Evolutionary conservation across 1,140 invertebrate species (phyloP), one percentile per base, ranked within the genome.

Genomic region (Hestina assimilis): DNA sequence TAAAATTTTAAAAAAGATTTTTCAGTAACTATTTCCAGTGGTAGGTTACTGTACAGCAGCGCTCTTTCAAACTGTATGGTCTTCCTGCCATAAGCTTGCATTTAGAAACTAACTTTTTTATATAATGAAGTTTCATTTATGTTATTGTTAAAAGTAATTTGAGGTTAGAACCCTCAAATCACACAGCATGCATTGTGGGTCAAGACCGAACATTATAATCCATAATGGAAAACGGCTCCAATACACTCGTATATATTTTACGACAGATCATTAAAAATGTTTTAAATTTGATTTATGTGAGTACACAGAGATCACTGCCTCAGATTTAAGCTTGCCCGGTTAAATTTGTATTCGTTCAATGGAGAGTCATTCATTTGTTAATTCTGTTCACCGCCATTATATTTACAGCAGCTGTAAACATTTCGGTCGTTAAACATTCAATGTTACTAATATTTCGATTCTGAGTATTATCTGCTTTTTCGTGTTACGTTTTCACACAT

Each of bases 221-320:
- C 59, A 51, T 61, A 59, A 64, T 63, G 56, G 54, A 66, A 57
- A 63, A 72, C 65, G 59, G 47, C 56, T 50, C 60, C 57, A 53
- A 66, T 69, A 65, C 57, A 66, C 62, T 63, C 63, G 48, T 54
- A 63, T 60, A 71, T 73, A 73, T 74, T 86, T 86, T 81, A 86
- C 72, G 72, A 69, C 33, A 48, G 69, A 75, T 75, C 81, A 84
- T 87, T 83, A 87, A 83, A 80, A 84, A 68, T 63, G 69, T 67
- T 79, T 75, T 77, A 79, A 83, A 81, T 75, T 71, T 87, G 81
- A 87, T 87, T 87, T 87, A 85, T 63, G 60, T 12, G 53, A 31
- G 26, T 52, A 52, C 59, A 57, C 69, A 81, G 58, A 75, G 79
- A 81, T 79, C 68, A 60, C 29, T 23, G 51, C 23, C n/a, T 51